Evolutionary conservation across 2,113 vertebrate species (phyloP), one percentile per base, ranked within the genome.

Genomic region (Sebastes fasciatus): DNA sequence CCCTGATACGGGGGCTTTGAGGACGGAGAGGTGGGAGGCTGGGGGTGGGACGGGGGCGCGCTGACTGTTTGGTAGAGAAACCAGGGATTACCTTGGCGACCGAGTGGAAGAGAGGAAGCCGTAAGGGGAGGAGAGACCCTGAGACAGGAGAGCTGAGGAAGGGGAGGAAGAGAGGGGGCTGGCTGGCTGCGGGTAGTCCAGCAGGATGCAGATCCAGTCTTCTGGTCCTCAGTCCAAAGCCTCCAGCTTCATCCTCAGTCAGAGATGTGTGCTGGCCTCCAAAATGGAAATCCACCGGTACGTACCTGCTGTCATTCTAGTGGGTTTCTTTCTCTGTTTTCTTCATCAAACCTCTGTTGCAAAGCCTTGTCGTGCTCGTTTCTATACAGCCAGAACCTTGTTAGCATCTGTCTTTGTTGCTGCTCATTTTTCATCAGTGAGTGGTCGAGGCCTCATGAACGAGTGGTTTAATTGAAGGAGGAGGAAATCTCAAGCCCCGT

Each of bases 231-330:
- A 75, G 57, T 85, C 83, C 68, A 90, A 83, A 84, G 73, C 81
- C 71, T 86, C 84, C 72, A 79, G 68, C 75, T 85, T 87, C 74
- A 46, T 88, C 83, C 89, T 91, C 77, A 58, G 23, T 67, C 89
- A 86, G 80, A 91, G 89, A 94, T 93, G 91, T 77, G 75, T 73
- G 21, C 77, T 85, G 67, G 78, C 77, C 48, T 88, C 86, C 72
- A 88, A 90, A 79, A 93, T 93, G 93, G 93, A 94, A 86, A 81
- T 91, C 61, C 90, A 92, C 74, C 87, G 91, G 91, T 94, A 93
- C 1, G 93, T 94, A 92, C 67, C 75, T 65, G 51, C 74, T 46
- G 65, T 40, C 73, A 49, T 69, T 72, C 48, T 5, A 21, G 57
- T 45, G 54, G 68, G 14, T 64, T 40, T 42, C 49, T 45, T 42